Evolutionary conservation across 2,113 vertebrate genomes (phyloP).

Genomic region (Macquaria ambigua): DNA sequence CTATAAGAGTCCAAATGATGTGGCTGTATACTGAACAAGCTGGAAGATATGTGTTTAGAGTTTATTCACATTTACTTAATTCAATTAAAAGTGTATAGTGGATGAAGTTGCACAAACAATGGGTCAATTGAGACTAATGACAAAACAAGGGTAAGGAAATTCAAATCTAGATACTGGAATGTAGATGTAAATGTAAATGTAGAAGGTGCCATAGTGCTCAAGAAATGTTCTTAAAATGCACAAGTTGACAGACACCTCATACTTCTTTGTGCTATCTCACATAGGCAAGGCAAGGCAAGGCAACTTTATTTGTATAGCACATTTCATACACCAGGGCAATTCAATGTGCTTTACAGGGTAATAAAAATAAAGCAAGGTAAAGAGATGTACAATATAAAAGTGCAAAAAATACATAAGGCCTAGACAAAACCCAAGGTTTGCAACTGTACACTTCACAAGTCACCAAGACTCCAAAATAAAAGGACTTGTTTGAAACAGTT

Average conservation of each 20-base stretch:
- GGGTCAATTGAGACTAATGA: background rate
- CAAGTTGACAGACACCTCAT: background rate
- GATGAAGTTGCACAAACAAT: background rate
- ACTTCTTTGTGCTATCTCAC: background rate
- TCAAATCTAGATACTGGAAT: background rate
- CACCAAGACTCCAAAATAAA: conserved; percentile 58
- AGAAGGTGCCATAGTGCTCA: background rate
- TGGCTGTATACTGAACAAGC: background rate
- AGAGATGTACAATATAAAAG: too few species aligned
- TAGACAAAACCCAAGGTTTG: conserved; percentile 8
- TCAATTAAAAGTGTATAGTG: background rate
- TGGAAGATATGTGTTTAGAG: background rate
- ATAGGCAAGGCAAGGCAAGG: background rate
- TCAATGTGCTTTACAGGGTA: too few species aligned
- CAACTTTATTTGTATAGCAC: too few species aligned
- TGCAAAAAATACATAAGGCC: background rate
- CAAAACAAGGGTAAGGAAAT: background rate
- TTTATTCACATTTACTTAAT: background rate
- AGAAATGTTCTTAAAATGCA: background rate
- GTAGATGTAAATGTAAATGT: background rate
- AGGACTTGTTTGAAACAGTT: conserved; percentile 56
- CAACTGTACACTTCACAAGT: background rate
- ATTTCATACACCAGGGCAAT: too few species aligned
- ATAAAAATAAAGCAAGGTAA: too few species aligned
- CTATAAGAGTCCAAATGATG: background rate